Base-by-base conservation (phyloP, 1,140 invertebrate species). In the Danaus plexippus region DNA sequence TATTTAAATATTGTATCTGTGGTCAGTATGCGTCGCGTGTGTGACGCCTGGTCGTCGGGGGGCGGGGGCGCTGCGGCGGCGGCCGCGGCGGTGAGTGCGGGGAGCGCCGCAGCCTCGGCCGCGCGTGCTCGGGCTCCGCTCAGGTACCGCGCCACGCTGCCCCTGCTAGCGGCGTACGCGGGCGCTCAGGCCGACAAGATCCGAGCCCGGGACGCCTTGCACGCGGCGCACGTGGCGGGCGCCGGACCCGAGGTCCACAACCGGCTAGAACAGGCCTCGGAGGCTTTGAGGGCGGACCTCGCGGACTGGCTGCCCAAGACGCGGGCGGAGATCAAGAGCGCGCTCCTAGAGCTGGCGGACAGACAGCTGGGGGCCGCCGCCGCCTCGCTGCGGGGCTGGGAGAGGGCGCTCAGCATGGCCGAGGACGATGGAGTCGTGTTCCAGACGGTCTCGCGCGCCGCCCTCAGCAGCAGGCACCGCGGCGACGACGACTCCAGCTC, bases 291-390 rank as follows among this genome's bases (percentile, higher is more conserved):
- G 1, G 78, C 79, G 0, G 83, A 86, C 42, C 57, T 86, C 1
- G 62, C 71, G 0, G 80, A 82, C 49, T 86, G 83, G 83, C 67
- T 74, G 9, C 76, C 77, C 1, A 83, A 84, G 56, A 86, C 83
- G 0, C 49, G 70, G 1, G 15, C 69, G 0, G 80, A 86, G 55
- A 68, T 86, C 41, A 81, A 78, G 45, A 47, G 63, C 0, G 15
- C 79, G 1, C 69, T 86, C 2, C 53, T 83, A 1, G 77, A 84
- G 7, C 43, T 84, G 1, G 80, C 83, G 0, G 72, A 78, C 15
- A 66, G 73, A 22, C 79, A 84, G 54, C 68, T 82, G 4, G 61
- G 49, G 22, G 57, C 67, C 1, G 73, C 77, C 57, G 63, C 71
- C 6, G 77, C 80, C 32, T 64, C 71, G 0, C 54, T 81, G 0